Evolutionary conservation across 2,113 vertebrate species (phyloP).

Genomic region (Syngnathoides biaculeatus): DNA sequence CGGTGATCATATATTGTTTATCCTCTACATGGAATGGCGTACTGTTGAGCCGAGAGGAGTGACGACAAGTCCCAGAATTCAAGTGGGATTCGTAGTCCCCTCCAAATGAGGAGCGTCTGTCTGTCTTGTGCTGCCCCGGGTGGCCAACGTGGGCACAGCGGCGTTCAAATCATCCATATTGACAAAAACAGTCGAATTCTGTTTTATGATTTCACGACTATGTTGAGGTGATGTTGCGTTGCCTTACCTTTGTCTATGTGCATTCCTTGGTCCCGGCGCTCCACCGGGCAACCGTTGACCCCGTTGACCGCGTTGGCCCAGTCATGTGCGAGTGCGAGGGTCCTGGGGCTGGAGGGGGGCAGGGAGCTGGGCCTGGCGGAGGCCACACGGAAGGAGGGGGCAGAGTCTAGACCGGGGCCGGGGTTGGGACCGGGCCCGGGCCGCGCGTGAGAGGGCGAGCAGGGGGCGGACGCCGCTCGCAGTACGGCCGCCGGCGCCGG

Average conservation of each 20-base stretch:
- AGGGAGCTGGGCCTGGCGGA: constrained; percentile 67
- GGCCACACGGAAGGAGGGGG: constrained; percentile 49
- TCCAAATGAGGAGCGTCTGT: no score
- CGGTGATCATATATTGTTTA: no score
- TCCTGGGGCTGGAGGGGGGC: constrained; percentile 66
- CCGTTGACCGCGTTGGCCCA: constrained; percentile 66
- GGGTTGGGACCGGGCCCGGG: constrained; percentile 33
- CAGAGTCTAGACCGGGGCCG: constrained; percentile 42
- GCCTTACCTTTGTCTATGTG: constrained; percentile 64
- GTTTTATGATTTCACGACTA: no score
- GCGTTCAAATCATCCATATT: no score
- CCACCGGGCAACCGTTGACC: constrained; percentile 54
- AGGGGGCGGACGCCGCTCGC: constrained; percentile 58
- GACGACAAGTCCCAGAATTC: no score
- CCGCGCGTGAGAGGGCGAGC: constrained; percentile 52
- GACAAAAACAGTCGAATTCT: no score
- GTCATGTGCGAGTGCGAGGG: constrained; percentile 59
- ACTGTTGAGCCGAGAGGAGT: no score
- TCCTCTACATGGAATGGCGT: not conserved
- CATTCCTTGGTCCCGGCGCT: constrained; percentile 64
- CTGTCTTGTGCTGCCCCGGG: no score
- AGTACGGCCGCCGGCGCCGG: constrained; percentile 38
- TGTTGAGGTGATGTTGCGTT: not conserved
- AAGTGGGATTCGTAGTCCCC: no score
- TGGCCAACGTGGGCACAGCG: no score